Conservation (phyloP, 1,140 invertebrate genomes). For the Brachionus koreanus region DNA sequence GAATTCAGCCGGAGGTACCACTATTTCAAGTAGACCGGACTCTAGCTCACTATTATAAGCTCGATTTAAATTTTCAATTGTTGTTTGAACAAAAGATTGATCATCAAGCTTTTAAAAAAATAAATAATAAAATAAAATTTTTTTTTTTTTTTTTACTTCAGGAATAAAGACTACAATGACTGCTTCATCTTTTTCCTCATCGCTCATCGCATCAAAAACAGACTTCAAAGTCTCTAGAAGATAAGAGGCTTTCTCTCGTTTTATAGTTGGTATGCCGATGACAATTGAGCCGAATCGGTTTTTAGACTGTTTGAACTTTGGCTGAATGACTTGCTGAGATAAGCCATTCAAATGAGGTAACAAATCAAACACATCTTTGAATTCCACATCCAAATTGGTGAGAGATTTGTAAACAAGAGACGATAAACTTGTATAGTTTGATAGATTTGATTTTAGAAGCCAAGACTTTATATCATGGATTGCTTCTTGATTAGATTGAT, state of each 20-base stretch:
- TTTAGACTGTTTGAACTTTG: slow-evolving; percentile 39
- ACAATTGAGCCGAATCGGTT: slow-evolving; percentile 68
- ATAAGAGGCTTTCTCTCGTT: slow-evolving; percentile 80
- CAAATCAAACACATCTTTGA: background rate
- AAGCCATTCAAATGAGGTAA: slow-evolving; percentile 30
- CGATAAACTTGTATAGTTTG: slow-evolving; percentile 28
- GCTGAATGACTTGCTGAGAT: background rate
- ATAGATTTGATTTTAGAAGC: background rate
- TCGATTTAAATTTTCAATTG: slow-evolving; percentile 65
- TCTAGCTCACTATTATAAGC: slow-evolving; percentile 70
- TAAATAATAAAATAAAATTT: slow-evolving; percentile 34
- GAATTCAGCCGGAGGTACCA: slow-evolving; percentile 76
- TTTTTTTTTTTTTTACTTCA: slow-evolving; percentile 62
- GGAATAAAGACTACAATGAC: slow-evolving; percentile 85
- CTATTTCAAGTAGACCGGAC: slow-evolving; percentile 78
- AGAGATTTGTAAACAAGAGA: slow-evolving; percentile 34
- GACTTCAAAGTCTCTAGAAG: slow-evolving; percentile 80
- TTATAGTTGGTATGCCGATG: slow-evolving; percentile 81
- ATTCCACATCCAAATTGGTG: slow-evolving; percentile 42
- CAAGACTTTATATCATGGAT: background rate
- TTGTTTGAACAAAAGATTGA: slow-evolving; percentile 52
- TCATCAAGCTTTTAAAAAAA: slow-evolving; percentile 55
- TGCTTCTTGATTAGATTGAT: background rate
- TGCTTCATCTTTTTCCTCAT: slow-evolving; percentile 71
- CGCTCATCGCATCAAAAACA: slow-evolving; percentile 73